Evolutionary conservation across 2,113 vertebrate genomes (phyloP), one percentile per base, ranked within the genome.

Genomic region (Albula glossodonta): DNA sequence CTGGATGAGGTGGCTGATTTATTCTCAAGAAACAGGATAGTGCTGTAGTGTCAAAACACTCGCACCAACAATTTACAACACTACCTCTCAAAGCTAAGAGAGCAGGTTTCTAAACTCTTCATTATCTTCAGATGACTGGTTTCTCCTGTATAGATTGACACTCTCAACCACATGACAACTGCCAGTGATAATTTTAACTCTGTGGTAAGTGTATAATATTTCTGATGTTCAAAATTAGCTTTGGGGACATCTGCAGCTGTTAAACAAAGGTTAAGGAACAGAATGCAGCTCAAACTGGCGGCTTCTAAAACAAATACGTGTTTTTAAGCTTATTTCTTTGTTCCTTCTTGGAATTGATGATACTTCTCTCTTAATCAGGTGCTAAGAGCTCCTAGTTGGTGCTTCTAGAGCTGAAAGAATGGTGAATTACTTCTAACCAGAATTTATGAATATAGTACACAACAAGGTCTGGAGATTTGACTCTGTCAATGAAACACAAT

Each of bases 91-190:
- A 74, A n/a, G 9, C 22, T 25, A 53, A 56, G 66, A n/a, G 31
- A 25, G 74, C 56, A 66, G 19, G 52, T 78, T 66, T 41, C 31
- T 25, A 82, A 84, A 53, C 17, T 80, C 25, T 25, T 57, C 48
- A 78, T 84, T 78, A 53, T 51, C 66, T n/a, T 82, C 85, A 84
- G 84, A 79, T 56, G 31, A 15, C 57, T 86, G 51, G 17, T 83
- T 70, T 51, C 82, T 79, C n/a, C 70, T 19, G 11, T 74, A 52
- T 60, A 86, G 80, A 82, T 77, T 66, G 41, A 56, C 85, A 52
- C 78, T 77, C 60, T 70, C 74, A 70, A 50, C 60, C 77, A 49
- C 83, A 48, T 80, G 51, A 22, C 80, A 81, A n/a, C 50, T 81
- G 51, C 25, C 80, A 81, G 19, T 81, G 80, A 81, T 56, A 22